Evolutionary conservation across 2,113 vertebrate genomes (phyloP).

Genomic region (Apaloderma vittatum): DNA sequence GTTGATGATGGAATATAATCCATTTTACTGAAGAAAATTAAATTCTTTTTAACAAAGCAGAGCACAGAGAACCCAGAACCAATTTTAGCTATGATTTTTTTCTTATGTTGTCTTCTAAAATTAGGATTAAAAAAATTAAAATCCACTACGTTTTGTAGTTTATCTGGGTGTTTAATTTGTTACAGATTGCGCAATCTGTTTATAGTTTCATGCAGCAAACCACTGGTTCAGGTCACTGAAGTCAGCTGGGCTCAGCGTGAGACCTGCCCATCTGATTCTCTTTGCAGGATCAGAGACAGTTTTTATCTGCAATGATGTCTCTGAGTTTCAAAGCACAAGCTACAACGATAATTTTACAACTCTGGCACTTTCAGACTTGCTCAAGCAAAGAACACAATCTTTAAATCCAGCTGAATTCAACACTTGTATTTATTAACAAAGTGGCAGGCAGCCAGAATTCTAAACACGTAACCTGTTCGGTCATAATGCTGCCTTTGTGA

Average conservation of each 20-base stretch:
- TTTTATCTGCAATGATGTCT: not conserved
- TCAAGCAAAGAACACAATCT: conserved; percentile 74
- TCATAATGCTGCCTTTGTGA: conserved; percentile 41
- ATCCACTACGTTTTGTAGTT: not conserved
- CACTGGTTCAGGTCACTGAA: not conserved
- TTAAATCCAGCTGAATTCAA: conserved; percentile 66
- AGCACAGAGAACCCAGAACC: not conserved
- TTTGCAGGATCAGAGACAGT: not conserved
- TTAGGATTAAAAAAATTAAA: not conserved
- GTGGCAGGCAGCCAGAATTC: conserved; percentile 46
- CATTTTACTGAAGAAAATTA: not conserved
- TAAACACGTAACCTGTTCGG: not conserved
- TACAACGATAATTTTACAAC: conserved; percentile 27
- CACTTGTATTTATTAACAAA: conserved; percentile 67
- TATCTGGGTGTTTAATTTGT: not conserved
- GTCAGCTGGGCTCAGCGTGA: conserved; percentile 3
- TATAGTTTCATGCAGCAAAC: not conserved
- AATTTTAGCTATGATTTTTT: not conserved
- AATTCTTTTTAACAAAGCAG: not conserved
- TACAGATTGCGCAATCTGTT: not conserved
- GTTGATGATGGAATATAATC: not conserved
- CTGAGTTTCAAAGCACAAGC: not conserved
- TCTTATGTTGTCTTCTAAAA: not conserved
- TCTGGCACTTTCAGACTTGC: conserved; percentile 61
- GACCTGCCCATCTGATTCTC: conserved; percentile 51